Evolutionary conservation across 2,888 invertebrate genomes (phyloP).

Genomic region (Lysandra coridon): DNA sequence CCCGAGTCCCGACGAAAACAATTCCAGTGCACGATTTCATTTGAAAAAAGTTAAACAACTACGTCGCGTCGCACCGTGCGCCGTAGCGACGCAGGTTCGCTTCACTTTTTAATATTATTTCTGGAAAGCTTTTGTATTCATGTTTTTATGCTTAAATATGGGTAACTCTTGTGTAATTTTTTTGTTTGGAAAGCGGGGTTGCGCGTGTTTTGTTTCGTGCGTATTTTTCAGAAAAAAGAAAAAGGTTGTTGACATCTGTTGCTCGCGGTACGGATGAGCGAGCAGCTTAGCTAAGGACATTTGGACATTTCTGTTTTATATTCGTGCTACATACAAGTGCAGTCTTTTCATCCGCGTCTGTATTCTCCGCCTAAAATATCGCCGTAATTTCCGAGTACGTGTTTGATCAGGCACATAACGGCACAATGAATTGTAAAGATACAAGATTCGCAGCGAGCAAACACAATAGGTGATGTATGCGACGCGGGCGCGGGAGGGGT

Average conservation of each 20-base stretch:
- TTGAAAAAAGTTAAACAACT: constrained; percentile 28
- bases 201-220: not conserved
- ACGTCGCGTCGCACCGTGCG: not conserved
- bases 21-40: constrained; percentile 31
- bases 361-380: not conserved
- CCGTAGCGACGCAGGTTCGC: constrained; percentile 12
- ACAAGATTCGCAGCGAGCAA: constrained; percentile 36
- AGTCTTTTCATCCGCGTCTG: not conserved
- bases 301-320: not conserved
- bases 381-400: not conserved
- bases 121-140: constrained; percentile 28
- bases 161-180: not conserved
- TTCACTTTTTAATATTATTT: constrained; percentile 31
- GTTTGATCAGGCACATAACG: constrained; percentile 32
- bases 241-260: constrained; percentile 1
- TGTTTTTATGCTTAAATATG: constrained; percentile 20
- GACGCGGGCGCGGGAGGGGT: constrained; percentile 26
- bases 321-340: not conserved
- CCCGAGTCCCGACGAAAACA: constrained; percentile 32
- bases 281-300: not conserved
- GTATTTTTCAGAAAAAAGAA: constrained; percentile 1
- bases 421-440: constrained; percentile 40
- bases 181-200: constrained; percentile 23
- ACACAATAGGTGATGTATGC: constrained; percentile 38
- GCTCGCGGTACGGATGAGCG: constrained; percentile 6